Base-by-base conservation (phyloP, 2,888 invertebrate genomes). In the Rutpela maculata region DNA sequence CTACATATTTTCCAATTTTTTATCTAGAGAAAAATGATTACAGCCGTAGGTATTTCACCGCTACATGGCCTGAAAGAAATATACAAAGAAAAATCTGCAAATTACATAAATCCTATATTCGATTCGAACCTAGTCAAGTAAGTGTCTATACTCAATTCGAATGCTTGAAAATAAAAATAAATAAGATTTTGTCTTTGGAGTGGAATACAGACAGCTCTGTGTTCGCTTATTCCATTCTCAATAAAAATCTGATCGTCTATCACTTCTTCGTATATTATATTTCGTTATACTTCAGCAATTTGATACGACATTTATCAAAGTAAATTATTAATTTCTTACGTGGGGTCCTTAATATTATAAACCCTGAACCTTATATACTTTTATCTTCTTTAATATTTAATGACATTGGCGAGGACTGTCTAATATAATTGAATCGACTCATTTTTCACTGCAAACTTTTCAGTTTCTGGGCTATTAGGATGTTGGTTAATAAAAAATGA, bases 161-260 rank as follows among this genome's bases (percentile, higher is more conserved):
- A 69, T 35, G 62, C 63, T 68, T 18, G 67, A 76, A 72, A 79
- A 79, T 79, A 77, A 79, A 79, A 79, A 79, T 79, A 77, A 79
- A 79, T 79, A 76, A 79, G 78, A 79, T 74, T 79, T 71, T 69
- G 62, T 59, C 70, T 70, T 69, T 60, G 67, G 62, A 50, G 69
- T 60, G 65, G 59, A 73, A 69, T 26, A 55, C 68, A 57, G 75
- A 65, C 71, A 69, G 75, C 35, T 55, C 31, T 62, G 66, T 73
- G 62, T 65, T 74, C 70, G 56, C 50, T 65, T 62, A 59, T 76
- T 63, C 56, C 71, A 22, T 66, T 72, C 66, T 11, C 67, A 31
- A 76, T 72, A 72, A 71, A 76, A 73, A 63, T 76, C 72, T 38
- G 60, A 70, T 70, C 60, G 62, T 60, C 43, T 70, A 60, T 60